Evolutionary conservation across 2,888 invertebrate species (phyloP), one percentile per base, ranked within the genome.

Genomic region (Nineta flava): DNA sequence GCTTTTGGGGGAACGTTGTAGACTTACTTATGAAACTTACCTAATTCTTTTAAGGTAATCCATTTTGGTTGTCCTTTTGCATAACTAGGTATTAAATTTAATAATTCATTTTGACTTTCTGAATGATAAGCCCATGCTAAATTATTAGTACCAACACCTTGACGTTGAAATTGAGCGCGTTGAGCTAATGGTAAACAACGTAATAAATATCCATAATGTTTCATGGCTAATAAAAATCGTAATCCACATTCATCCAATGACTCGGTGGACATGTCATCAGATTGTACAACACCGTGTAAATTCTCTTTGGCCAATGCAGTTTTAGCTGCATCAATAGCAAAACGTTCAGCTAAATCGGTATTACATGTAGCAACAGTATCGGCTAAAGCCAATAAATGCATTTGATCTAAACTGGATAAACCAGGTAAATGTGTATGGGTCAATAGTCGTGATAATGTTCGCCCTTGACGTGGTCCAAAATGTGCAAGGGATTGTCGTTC

Each of bases 101-200:
- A 69, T 50, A 99, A 71, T 64, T 99, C 97, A 59, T 95, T 95
- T 64, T 95, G 93, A 16, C 93, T 88, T 68, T 99, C 97, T 0
- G 97, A 97, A 67, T 99, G 99, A 69, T 92, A 97, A 0, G 97
- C 99, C 99, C 99, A 99, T 3, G 95, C 95, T 16, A 97, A 75
- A 67, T 95, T 92, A 57, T 93, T 86, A 9, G 83, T 86, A 34
- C 85, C 85, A 1, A 91, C 83, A 17, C 92, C 95, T 55, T 83
- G 82, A 49, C 85, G 83, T 60, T 93, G 91, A 55, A 94, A 78
- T 50, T 81, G 79, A 0, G 86, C 82, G 49, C 96, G 74, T 64
- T 96, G 95, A 1, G 82, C 84, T 9, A 94, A 71, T 0, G 97
- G 95, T 51, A 99, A 72, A 62, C 97, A 99, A 26, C 92, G 81